Evolutionary conservation across 2,113 vertebrate species (phyloP), one percentile per base, ranked within the genome.

Genomic region (Sarotherodon lohbergeri): DNA sequence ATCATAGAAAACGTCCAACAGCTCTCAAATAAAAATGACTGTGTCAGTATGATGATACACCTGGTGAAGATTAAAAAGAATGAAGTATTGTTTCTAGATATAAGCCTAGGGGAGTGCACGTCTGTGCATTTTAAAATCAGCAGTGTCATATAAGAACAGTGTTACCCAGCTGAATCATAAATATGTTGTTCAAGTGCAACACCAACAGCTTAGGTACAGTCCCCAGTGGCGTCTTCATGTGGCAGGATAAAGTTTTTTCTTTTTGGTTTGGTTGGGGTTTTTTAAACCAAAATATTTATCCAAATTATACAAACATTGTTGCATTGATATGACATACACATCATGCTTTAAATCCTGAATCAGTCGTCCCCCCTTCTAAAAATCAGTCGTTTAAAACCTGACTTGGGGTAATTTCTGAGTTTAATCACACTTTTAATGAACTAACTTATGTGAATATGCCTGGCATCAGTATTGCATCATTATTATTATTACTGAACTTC

Each of bases 41-140:
- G 24, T 76, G 68, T 46, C 1, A 46, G 14, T 73, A 9, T 48
- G 36, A 41, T 24, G 14, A 76, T 46, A 29, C 68, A 76, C 14
- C 41, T 76, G 22, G 22, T 27, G 41, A 73, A 73, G 41, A 73
- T 46, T 7, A 29, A 50, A 76, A 76, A 76, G 2, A 48, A 50
- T 76, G 24, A 0, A 50, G 50, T 50, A 11, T 29, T 32, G 24
- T 48, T 76, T 48, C 0, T 76, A 46, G 68, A 48, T 76, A 48
- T 48, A 14, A 22, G 68, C 68, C 68, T 48, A 3, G 43, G 24
- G 9, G 43, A 76, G 22, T 17, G 41, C 16, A 0, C 0, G 0
- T 17, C 0, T 12, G 43, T 32, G 71, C 6, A 50, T 50, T 78
- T 50, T 50, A 78, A 76, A 46, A 48, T 29, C 71, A 50, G 24